Percentiles rank a stretch among this genome's conserved stretches.
These are phyloP conservation scores for Calliphora vicina DNA, from an alignment of 1,140 invertebrate genomes.

Conservation along the genomic window DNA sequence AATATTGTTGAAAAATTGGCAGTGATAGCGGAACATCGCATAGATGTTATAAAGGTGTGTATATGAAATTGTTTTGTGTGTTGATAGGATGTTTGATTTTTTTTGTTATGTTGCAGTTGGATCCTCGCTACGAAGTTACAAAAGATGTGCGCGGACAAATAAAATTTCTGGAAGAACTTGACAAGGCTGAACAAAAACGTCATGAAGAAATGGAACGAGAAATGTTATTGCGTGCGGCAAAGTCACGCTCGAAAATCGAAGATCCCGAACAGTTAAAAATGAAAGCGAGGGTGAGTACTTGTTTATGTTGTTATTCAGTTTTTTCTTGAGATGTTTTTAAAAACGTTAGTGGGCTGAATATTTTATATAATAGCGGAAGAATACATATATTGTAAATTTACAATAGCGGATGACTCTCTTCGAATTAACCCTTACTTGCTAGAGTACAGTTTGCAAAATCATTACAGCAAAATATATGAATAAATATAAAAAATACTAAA, in stretches of 20 bases:
- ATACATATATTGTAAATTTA: too few species aligned
- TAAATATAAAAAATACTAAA: too few species aligned
- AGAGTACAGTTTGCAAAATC: too few species aligned
- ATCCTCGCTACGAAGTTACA: constrained; percentile 86
- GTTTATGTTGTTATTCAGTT: too few species aligned
- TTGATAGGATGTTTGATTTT: background rate
- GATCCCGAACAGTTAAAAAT: constrained; percentile 97
- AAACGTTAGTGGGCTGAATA: too few species aligned
- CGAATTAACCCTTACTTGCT: too few species aligned
- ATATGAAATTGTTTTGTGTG: background rate
- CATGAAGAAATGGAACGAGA: constrained; percentile 96
- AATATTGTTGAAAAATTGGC: constrained; percentile 92
- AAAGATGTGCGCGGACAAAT: constrained; percentile 93
- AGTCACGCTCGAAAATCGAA: constrained; percentile 94
- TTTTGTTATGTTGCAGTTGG: constrained; percentile 68
- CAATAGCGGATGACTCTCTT: too few species aligned
- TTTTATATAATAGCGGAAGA: too few species aligned
- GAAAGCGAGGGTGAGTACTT: constrained; percentile 90
- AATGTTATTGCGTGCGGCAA: constrained; percentile 89
- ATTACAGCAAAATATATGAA: too few species aligned
- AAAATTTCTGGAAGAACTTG: constrained; percentile 95
- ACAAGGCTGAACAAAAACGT: constrained; percentile 89
- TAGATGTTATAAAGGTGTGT: constrained; percentile 85
- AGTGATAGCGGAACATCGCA: constrained; percentile 92
- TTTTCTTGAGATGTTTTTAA: too few species aligned